Evolutionary conservation across 2,888 invertebrate genomes (phyloP).

Genomic region (Podabrus alpinus): DNA sequence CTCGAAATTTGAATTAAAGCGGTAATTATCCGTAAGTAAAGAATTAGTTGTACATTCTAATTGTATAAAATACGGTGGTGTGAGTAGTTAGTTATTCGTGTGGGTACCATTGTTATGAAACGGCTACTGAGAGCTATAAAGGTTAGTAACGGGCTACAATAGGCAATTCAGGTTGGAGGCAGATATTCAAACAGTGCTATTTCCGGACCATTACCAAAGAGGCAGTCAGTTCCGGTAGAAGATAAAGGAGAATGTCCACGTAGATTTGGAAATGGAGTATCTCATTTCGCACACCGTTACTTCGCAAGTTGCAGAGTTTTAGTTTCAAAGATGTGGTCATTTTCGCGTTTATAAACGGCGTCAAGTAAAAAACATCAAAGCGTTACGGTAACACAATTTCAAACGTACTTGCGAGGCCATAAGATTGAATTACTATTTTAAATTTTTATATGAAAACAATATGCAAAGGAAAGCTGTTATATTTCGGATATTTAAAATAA

Average conservation of each 20-base stretch:
- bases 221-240: conserved; percentile 42
- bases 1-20: not conserved
- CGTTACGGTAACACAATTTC: conserved; percentile 14
- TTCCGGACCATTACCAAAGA: conserved; percentile 44
- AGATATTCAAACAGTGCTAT: conserved; percentile 42
- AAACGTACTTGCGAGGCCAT: conserved; percentile 10
- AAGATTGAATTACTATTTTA: not conserved
- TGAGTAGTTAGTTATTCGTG: conserved; percentile 18
- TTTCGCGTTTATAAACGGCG: conserved; percentile 19
- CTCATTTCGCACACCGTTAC: conserved; percentile 44
- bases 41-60: not conserved
- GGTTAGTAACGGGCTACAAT: conserved; percentile 33
- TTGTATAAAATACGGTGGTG: conserved; percentile 6
- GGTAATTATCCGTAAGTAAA: not conserved
- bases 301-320: conserved; percentile 31
- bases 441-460: not conserved
- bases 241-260: conserved; percentile 42
- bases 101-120: conserved; percentile 21
- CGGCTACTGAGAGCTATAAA: conserved; percentile 26
- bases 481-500: not conserved
- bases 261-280: conserved; percentile 39
- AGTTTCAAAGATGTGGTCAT: conserved; percentile 28
- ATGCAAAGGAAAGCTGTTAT: not conserved
- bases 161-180: conserved; percentile 34
- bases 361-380: conserved; percentile 21